Evolutionary conservation across 2,888 invertebrate species (phyloP), one percentile per base, ranked within the genome.

Genomic region (Petrolisthes manimaculis): DNA sequence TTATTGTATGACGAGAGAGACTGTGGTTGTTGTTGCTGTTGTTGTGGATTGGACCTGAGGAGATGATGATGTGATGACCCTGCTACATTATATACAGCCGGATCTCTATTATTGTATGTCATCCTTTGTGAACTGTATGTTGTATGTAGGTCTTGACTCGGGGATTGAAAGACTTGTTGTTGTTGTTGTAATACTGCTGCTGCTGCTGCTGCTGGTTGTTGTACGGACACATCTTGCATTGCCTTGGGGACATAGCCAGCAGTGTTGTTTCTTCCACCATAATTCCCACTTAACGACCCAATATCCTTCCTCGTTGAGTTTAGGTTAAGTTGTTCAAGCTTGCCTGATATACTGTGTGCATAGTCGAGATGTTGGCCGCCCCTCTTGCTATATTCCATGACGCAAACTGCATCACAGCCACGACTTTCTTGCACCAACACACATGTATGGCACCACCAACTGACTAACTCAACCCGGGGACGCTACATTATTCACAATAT

Each of bases 301-400:
- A 85, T n/a, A 37, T 69, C 61, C 69, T 85, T 79, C 56, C 79
- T 56, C 54, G 54, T 67, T 6, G 79, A 12, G 79, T 37, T 51
- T 8, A 85, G 56, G 67, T 51, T 79, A 79, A 85, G 85, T 54
- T 85, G 85, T 18, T 54, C 67, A 67, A 85, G 55, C 51, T 85
- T 78, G 51, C 69, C 61, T 69, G 85, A 69, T 51, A 85, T 78
- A 54, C 51, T 79, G 51, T 85, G 85, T 78, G 85, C 79, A 71
- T 85, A 85, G 5, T 54, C 37, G 69, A 79, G 78, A 79, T 85
- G 85, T 67, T 85, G 85, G 79, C 79, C 85, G 85, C 79, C 85
- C 85, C 85, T 79, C 51, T n/a, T 79, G 55, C 69, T 85, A 37
- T 85, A 78, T 12, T 85, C 85, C 85, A 85, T 85, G 85, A 71